Percentiles rank a stretch among this genome's conserved stretches.
phyloP scores from a whole-genome alignment of 1,140 invertebrate species.

The Drosophila chauvacae region DNA sequence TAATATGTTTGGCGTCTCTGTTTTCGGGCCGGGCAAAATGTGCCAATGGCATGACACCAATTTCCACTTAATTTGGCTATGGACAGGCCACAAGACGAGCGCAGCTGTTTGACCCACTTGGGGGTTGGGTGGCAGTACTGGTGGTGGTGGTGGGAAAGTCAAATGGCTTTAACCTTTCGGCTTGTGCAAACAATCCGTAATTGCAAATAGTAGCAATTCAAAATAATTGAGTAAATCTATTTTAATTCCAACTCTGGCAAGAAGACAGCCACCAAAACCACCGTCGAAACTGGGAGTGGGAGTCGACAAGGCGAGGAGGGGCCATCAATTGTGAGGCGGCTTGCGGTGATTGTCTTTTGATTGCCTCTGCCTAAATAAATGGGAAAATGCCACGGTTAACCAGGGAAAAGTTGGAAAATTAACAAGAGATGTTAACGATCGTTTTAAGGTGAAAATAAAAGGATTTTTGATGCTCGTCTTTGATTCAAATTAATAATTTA shows the following conservation, averaged over 20 bases:
- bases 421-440: not conserved
- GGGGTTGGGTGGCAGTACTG: conserved; percentile 1
- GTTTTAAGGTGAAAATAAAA: not conserved
- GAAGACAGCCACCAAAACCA: conserved; percentile 9
- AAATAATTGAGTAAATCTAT: conserved; percentile 57
- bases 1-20: conserved; percentile 25
- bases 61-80: conserved; percentile 57
- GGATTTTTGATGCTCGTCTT: not conserved
- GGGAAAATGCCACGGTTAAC: conserved; percentile 26
- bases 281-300: conserved; percentile 22
- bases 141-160: conserved; percentile 56
- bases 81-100: conserved; percentile 51
- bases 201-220: conserved; percentile 70
- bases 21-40: conserved; percentile 60
- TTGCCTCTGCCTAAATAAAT: conserved; percentile 44
- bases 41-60: conserved; percentile 84
- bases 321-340: conserved; percentile 18
- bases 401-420: conserved; percentile 23
- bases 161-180: conserved; percentile 73
- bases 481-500: not conserved
- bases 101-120: conserved; percentile 73
- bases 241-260: conserved; percentile 38
- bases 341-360: conserved; percentile 35
- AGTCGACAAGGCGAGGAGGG: conserved; percentile 8
- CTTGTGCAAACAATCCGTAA: conserved; percentile 55